Base-by-base conservation (phyloP, 2,888 invertebrate genomes). In the Cheilosia grossa region DNA sequence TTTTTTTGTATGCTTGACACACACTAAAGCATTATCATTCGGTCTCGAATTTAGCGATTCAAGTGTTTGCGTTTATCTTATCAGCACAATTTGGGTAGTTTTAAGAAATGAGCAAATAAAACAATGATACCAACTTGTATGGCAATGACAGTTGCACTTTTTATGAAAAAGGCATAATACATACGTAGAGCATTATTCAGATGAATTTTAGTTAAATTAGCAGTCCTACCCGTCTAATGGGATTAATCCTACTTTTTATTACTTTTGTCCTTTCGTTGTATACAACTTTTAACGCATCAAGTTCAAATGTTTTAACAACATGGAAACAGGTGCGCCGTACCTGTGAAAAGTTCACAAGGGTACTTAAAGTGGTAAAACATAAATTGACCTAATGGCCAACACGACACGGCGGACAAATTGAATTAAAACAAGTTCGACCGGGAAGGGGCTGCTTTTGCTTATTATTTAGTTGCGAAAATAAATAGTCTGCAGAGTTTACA, bases 21-120 rank as follows among this genome's bases (percentile, higher is more conserved):
- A 74, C 64, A 64, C 19, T 13, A 47, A 74, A 47, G 13, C 24
- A 54, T 64, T 64, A 56, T 74, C 56, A 33, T 72, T 59, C 40
- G 24, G 40, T 49, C 40, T 27, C 30, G 21, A 72, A 53, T 61
- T 53, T 49, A 61, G 42, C 27, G 47, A 58, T 51, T 70, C 42
- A 44, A 73, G 44, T 54, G 21, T 73, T 63, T 64, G 33, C 63
- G 15, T 47, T 73, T 24, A 37, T 56, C 47, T 56, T 74, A 37
- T 24, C 24, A 17, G 37, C 64, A 7, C n/a, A 44, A 42, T 51
- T 72, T 61, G 7, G 61, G 21, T 44, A 33, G 61, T 63, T 33
- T 30, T 9, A 30, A 9, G 9, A 30, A 30, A 9, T 30, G 30
- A 1, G 9, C 1, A 72, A 47, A n/a, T 21, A 42, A 40, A 42